Evolutionary conservation across 2,888 invertebrate species (phyloP).

Genomic region (Tachina lurida): DNA sequence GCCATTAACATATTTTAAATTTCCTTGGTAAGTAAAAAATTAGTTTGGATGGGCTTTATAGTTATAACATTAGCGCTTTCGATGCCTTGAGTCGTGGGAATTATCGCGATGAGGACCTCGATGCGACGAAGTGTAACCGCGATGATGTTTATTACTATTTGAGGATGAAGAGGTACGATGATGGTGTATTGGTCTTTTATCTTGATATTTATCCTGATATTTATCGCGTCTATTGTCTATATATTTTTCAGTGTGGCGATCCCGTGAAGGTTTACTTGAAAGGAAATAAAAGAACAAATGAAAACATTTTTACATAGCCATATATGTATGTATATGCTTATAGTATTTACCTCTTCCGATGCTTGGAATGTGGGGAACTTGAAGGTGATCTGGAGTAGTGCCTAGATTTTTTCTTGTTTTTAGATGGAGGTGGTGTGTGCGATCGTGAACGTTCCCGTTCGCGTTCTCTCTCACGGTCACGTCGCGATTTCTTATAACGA

Average conservation of each 20-base stretch:
- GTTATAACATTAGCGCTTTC: slow-evolving; percentile 56
- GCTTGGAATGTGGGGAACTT: slow-evolving; percentile 82
- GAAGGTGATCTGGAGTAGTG: slow-evolving; percentile 82
- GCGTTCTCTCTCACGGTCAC: slow-evolving; percentile 69
- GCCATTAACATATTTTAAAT: too few relatives aligned
- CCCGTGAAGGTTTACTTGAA: slow-evolving; percentile 75
- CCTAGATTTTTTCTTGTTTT: slow-evolving; percentile 81
- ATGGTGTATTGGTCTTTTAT: slow-evolving; percentile 69
- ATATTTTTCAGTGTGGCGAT: slow-evolving; percentile 80
- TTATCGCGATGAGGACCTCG: slow-evolving; percentile 75
- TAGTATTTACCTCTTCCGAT: slow-evolving; percentile 79
- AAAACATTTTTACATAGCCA: not conserved
- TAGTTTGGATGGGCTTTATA: not conserved
- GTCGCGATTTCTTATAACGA: slow-evolving; percentile 78
- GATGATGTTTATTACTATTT: slow-evolving; percentile 79
- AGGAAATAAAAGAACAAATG: not conserved
- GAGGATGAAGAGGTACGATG: slow-evolving; percentile 71
- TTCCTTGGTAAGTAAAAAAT: too few relatives aligned
- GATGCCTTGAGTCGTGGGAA: slow-evolving; percentile 65
- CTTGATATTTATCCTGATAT: slow-evolving; percentile 74
- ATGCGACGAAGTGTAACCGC: slow-evolving; percentile 78
- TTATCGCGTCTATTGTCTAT: slow-evolving; percentile 75
- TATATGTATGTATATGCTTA: not conserved
- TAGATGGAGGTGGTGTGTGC: slow-evolving; percentile 77
- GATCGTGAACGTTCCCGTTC: slow-evolving; percentile 77